Percentiles rank a stretch among this genome's conserved stretches.
Conservation (phyloP, 1,140 invertebrate species). For the Macrosteles quadrilineatus region DNA sequence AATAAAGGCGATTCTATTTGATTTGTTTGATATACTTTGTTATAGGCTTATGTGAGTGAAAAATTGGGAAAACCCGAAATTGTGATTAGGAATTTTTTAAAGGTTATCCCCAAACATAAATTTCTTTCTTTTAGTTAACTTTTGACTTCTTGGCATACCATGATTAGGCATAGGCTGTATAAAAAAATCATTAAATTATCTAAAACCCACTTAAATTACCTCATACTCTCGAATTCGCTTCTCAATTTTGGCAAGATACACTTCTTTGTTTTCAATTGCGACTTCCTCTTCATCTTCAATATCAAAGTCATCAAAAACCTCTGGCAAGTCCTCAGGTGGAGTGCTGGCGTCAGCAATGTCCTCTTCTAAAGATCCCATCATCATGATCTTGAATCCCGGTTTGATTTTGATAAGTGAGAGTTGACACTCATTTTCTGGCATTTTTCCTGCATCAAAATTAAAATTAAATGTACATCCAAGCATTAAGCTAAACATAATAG, state of each 20-base stretch:
- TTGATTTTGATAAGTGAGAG: slow-evolving; percentile 75
- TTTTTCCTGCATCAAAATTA: slow-evolving; percentile 66
- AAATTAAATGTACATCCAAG: neutral
- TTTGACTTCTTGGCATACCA: no score
- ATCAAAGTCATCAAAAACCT: slow-evolving; percentile 85
- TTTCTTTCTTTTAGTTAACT: no score
- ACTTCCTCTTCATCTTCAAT: slow-evolving; percentile 86
- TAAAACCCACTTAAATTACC: slow-evolving; percentile 27
- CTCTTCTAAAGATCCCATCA: slow-evolving; percentile 94
- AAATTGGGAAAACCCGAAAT: no score
- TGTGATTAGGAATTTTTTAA: no score
- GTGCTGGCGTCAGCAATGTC: slow-evolving; percentile 81
- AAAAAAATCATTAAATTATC: no score
- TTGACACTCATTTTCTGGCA: slow-evolving; percentile 71
- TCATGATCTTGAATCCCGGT: slow-evolving; percentile 91
- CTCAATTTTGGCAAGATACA: slow-evolving; percentile 66
- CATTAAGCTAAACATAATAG: slow-evolving; percentile 6
- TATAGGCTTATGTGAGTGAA: no score
- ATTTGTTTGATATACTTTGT: no score
- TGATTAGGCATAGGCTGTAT: no score
- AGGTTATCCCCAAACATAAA: no score
- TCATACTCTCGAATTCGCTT: slow-evolving; percentile 81
- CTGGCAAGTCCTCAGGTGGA: slow-evolving; percentile 76
- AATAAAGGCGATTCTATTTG: no score
- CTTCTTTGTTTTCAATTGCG: slow-evolving; percentile 77